Base-by-base conservation (phyloP, 2,113 vertebrate genomes). In the Telmatochromis brachygnathus region DNA sequence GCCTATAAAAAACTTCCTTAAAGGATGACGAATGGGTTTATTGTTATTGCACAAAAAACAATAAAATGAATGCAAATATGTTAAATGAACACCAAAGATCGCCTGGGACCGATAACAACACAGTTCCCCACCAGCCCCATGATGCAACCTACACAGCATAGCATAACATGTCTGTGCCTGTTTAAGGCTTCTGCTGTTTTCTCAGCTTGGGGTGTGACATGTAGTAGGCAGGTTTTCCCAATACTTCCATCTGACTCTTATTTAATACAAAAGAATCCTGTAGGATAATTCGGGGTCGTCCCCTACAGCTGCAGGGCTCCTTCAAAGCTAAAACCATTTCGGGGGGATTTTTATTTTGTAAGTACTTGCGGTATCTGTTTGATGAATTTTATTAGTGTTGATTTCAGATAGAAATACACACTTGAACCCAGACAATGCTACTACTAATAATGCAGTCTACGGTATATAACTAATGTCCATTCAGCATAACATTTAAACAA, bases 111-210 rank as follows among this genome's bases (percentile, higher is more conserved):
- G 15, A 54, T 54, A 60, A 51, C 35, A 30, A 86, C 56, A 62
- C 30, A 82, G 26, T 73, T 47, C 9, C 19, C 11, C 49, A 51
- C 8, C 60, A 81, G 35, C 35, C 11, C 26, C 10, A 6, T 82
- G 33, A 86, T 60, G 33, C 55, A 81, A 60, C 56, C 84, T 73
- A 35, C 53, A 80, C 21, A 35, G 47, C 51, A 79, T 19, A 54
- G 15, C 83, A 26, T 10, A 15, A 88, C 91, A 54, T 85, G 91
- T 89, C 87, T 6, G 81, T 21, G 84, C 91, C 62, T 3, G 85
- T 58, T 39, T 35, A 6, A 84, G 6, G 28, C 65, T 13, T 75
- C 30, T 86, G 70, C 68, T 37, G 35, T 30, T 55, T 45, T 82
- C 81, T 21, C 55, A 51, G 83, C 19, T 11, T 12, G 30, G 51